phyloP scores from a whole-genome alignment of 2,113 vertebrate genomes.

The Pedetes capensis region DNA sequence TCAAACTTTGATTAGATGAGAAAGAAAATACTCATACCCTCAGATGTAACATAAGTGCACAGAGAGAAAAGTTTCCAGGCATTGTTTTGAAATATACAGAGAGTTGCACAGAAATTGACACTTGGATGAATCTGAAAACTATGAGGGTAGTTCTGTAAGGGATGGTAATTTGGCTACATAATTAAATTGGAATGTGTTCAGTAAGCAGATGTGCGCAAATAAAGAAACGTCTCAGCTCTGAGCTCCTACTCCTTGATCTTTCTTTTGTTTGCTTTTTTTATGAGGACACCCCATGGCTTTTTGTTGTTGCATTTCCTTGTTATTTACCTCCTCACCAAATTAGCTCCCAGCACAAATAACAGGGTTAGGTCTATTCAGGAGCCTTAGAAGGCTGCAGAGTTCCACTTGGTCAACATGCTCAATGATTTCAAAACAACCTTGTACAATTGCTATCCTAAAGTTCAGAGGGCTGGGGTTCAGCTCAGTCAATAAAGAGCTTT shows the following conservation, averaged over 20 bases:
- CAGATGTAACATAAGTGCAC: background rate
- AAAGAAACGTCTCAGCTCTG: conserved; percentile 75
- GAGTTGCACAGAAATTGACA: conserved; percentile 71
- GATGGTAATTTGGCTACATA: conserved; percentile 80
- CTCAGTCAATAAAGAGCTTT: too few relatives aligned
- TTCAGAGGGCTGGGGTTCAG: too few relatives aligned
- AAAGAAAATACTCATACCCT: background rate
- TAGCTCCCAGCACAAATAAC: conserved; percentile 46
- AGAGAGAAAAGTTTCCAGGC: conserved; percentile 1
- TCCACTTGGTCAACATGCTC: conserved; percentile 58
- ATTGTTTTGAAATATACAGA: conserved; percentile 47
- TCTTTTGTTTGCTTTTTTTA: conserved; percentile 77
- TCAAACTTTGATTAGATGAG: conserved; percentile 19
- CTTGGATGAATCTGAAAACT: conserved; percentile 75
- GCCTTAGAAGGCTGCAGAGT: conserved; percentile 68
- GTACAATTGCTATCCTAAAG: background rate
- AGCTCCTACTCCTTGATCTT: conserved; percentile 76
- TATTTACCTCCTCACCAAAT: conserved; percentile 75
- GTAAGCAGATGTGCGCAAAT: conserved; percentile 84
- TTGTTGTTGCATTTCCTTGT: conserved; percentile 57
- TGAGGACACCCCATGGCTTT: conserved; percentile 78
- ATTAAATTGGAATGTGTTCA: conserved; percentile 83
- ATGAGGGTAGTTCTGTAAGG: conserved; percentile 61
- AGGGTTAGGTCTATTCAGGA: background rate
- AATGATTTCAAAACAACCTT: conserved; percentile 19